Evolutionary conservation across 2,113 vertebrate genomes (phyloP), one percentile per base, ranked within the genome.

Genomic region (Callopanchax toddi): DNA sequence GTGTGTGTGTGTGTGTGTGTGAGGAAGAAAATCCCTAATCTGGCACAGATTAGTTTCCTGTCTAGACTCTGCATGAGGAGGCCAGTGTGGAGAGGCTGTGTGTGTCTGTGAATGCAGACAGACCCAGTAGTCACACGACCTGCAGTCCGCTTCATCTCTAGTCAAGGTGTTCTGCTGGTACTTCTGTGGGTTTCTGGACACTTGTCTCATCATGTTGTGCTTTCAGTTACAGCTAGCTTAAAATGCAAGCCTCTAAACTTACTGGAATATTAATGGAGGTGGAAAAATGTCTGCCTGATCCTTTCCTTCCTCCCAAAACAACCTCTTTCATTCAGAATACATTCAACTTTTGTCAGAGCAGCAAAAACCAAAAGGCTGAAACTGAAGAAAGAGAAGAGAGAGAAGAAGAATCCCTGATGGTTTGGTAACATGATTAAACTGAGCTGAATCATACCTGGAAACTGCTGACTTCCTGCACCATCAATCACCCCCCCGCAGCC

Each of bases 61-160:
- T 92, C 90, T 91, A 92, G 90, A 91, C 89, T 89, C 78, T 63
- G 82, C 78, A 85, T 85, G 75, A 86, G 79, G 76, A 85, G 82
- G 82, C 86, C 80, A 87, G 83, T 67, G 23, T 62, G 74, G 53
- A 49, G 54, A 18, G 43, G 13, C 44, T 65, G 42, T 51, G 44
- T 39, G 51, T 61, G 65, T 60, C 46, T 46, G 57, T 59, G 60
- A 16, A 43, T 69, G 37, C 39, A 67, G 61, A 43, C 42, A 71
- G 55, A 29, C 40, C 51, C 40, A 60, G n/a, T n/a, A n/a, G n/a
- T n/a, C n/a, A n/a, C n/a, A n/a, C n/a, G n/a, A n/a, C n/a, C n/a
- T n/a, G n/a, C n/a, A n/a, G n/a, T n/a, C n/a, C n/a, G n/a, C n/a
- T n/a, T n/a, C n/a, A n/a, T n/a, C n/a, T n/a, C n/a, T n/a, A n/a